Conservation (phyloP, 2,888 invertebrate species). For the Incurvaria masculella region DNA sequence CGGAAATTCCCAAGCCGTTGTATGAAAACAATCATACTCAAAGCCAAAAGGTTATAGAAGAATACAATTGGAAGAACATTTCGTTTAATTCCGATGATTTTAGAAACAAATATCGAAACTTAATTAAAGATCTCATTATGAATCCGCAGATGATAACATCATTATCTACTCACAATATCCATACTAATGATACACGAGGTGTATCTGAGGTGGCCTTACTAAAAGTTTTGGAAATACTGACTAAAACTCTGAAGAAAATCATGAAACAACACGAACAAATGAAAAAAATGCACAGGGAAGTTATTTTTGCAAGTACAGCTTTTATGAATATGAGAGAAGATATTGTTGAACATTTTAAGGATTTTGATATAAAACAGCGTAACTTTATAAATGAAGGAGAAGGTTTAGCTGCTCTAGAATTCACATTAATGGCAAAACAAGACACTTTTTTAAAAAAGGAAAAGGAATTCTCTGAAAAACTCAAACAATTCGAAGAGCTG, state of each 20-base stretch:
- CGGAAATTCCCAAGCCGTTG: too few species aligned
- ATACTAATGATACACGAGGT: slow-evolving; percentile 8
- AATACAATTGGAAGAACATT: slow-evolving; percentile 31
- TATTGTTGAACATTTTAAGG: slow-evolving; percentile 28
- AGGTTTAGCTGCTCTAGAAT: slow-evolving; percentile 27
- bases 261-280: slow-evolving; percentile 41
- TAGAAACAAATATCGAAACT: not conserved
- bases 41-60: slow-evolving; percentile 27
- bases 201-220: slow-evolving; percentile 37
- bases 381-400: slow-evolving; percentile 27
- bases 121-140: slow-evolving; percentile 24
- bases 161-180: slow-evolving; percentile 18
- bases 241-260: slow-evolving; percentile 42
- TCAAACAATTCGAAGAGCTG: slow-evolving; percentile 37
- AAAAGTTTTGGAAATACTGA: slow-evolving; percentile 38
- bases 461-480: slow-evolving; percentile 27
- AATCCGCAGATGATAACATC: slow-evolving; percentile 24
- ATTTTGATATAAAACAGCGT: slow-evolving; percentile 34
- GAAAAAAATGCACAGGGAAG: slow-evolving; percentile 29
- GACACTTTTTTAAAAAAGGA: slow-evolving; percentile 28
- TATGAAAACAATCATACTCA: too few species aligned
- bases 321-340: slow-evolving; percentile 25
- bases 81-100: slow-evolving; percentile 20
- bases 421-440: slow-evolving; percentile 24
- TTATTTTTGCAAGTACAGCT: slow-evolving; percentile 27